These are phyloP conservation scores for Dasypus novemcinctus DNA, from an alignment of 2,113 vertebrate species.

Conservation along the genomic window DNA sequence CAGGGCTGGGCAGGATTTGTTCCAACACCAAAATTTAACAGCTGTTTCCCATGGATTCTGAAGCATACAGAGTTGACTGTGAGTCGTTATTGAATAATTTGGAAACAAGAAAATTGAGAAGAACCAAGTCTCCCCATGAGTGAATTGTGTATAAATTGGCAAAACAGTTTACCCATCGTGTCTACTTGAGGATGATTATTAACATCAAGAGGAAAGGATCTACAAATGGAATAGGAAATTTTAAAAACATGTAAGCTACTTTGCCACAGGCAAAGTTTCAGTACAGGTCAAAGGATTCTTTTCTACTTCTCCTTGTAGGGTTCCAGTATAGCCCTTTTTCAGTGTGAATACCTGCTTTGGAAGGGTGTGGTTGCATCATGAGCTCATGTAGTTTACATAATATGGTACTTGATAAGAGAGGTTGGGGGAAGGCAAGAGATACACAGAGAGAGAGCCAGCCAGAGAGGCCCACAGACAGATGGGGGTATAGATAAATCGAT, in stretches of 20 bases:
- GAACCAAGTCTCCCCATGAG: not conserved
- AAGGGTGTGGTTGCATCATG: not conserved
- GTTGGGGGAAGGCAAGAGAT: not conserved
- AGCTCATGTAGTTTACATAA: not conserved
- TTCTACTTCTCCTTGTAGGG: not conserved
- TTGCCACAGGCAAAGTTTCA: not conserved
- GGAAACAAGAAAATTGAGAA: not conserved
- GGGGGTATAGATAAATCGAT: not conserved
- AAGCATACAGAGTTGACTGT: not conserved
- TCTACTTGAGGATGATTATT: rapidly evolving
- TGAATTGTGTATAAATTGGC: not conserved
- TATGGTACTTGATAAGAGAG: not conserved
- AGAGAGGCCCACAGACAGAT: not conserved
- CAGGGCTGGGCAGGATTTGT: not conserved
- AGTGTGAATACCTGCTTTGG: not conserved
- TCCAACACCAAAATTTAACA: not conserved
- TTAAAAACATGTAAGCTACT: not conserved
- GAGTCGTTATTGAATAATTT: not conserved
- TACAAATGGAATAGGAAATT: not conserved
- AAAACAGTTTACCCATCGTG: not conserved
- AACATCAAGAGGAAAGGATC: not conserved
- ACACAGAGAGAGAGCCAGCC: not conserved
- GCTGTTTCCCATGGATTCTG: not conserved
- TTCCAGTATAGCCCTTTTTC: not conserved
- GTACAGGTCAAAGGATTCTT: not conserved